Evolutionary conservation across 2,888 invertebrate species (phyloP), one percentile per base, ranked within the genome.

Genomic region (Fabriciana adippe): DNA sequence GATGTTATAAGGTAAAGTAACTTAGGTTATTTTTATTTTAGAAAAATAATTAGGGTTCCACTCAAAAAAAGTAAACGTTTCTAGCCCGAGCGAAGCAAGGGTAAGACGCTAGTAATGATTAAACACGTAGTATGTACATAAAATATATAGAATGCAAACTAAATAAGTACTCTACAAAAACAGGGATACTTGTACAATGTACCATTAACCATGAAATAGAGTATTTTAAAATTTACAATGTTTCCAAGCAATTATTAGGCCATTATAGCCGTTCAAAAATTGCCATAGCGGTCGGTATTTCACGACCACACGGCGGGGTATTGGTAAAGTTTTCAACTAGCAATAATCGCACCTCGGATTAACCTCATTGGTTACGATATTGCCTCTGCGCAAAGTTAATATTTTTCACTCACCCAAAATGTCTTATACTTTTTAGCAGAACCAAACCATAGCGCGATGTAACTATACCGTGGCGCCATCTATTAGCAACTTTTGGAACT

Each of bases 321-420:
- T 96, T 97, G 96, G 96, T 96, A 95, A 96, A 96, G 96, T 96
- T 96, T 96, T 96, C 96, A 96, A 96, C 96, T 96, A 96, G 96
- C 96, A 97, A 97, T 96, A 96, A 96, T 95, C 95, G 95, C 96
- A 95, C 95, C 96, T 96, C 96, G 95, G 96, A 94, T 94, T 92
- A 93, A 95, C 96, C 95, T 96, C 96, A 96, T 95, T 93, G 96
- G 95, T 95, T 96, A 96, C 95, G 95, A 96, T 96, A 96, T 94
- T 94, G 96, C 96, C 96, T 94, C 96, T 96, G 96, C 96, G 96
- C 96, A 96, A 96, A 96, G 96, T 94, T 96, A 81, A 93, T 3
- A 6, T 1, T 0, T 6, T 96, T 96, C 96, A 95, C 95, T 95
- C 96, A 95, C 95, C 96, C 96, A 96, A 96, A 59, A 66, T 1